These are phyloP conservation scores for Digitonthophagus gazella DNA, from an alignment of 2,888 invertebrate genomes.

Conservation along the genomic window DNA sequence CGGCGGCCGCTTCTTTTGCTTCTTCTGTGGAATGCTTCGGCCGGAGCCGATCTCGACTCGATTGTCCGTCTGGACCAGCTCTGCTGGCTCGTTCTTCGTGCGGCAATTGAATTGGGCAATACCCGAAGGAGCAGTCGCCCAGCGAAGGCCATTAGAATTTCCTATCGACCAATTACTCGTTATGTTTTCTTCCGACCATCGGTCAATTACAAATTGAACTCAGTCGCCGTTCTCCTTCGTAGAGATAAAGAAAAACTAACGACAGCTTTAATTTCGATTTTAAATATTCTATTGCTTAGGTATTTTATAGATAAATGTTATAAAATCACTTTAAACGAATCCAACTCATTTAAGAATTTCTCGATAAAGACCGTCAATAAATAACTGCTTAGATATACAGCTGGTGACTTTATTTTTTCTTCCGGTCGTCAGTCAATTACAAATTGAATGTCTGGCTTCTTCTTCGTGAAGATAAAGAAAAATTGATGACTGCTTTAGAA, in stretches of 20 bases:
- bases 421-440: no score
- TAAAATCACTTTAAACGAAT: no score
- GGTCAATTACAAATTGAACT: neutral
- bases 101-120: neutral
- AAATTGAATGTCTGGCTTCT: no score
- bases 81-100: neutral
- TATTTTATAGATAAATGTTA: no score
- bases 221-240: neutral
- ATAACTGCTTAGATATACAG: no score
- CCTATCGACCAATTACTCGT: neutral
- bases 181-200: neutral
- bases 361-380: no score
- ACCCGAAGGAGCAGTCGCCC: neutral
- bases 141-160: neutral
- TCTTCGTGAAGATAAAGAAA: no score
- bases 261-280: no score
- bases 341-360: no score
- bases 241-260: neutral
- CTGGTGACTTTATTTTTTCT: no score
- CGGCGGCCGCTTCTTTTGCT: neutral
- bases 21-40: neutral
- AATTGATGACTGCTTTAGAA: no score
- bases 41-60: neutral
- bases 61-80: neutral
- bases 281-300: no score